Conservation (phyloP, 2,797 vertebrate genomes). For the Phrynocephalus forsythii region DNA sequence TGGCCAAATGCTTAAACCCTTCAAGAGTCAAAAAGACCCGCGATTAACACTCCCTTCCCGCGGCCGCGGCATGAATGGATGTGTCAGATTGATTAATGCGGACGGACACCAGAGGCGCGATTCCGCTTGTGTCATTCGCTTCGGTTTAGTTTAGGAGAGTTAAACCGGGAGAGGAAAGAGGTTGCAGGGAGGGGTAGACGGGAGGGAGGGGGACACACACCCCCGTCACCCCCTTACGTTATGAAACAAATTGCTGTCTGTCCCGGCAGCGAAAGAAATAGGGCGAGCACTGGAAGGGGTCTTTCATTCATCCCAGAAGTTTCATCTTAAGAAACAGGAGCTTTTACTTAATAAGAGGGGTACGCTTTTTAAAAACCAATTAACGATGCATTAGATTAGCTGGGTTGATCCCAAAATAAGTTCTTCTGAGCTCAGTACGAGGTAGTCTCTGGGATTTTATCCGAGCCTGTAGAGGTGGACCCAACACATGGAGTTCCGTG, state of each 20-base stretch:
- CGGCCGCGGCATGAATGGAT: not conserved
- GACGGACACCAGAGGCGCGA: constrained; percentile 14
- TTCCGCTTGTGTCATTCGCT: not conserved
- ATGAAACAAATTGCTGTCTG: not conserved
- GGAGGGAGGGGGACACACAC: not conserved
- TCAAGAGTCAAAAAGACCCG: not conserved
- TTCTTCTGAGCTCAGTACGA: not conserved
- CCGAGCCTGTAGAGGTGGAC: not conserved
- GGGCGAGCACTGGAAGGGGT: not conserved
- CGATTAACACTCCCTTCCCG: constrained; percentile 10
- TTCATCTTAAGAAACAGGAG: not conserved
- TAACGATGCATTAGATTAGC: not conserved
- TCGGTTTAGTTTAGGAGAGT: not conserved
- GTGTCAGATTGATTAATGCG: constrained; percentile 21
- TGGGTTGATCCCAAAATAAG: not conserved
- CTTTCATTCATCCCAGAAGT: not conserved
- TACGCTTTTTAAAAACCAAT: not conserved
- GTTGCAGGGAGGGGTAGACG: not conserved
- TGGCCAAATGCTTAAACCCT: constrained; percentile 13
- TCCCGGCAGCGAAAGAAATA: too few species aligned
- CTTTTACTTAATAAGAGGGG: not conserved
- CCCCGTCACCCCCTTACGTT: too few species aligned
- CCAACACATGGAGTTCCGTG: too few species aligned
- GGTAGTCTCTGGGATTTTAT: not conserved
- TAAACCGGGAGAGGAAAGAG: not conserved